Conservation (phyloP, 1,140 invertebrate genomes). For the Calephelis virginiensis region DNA sequence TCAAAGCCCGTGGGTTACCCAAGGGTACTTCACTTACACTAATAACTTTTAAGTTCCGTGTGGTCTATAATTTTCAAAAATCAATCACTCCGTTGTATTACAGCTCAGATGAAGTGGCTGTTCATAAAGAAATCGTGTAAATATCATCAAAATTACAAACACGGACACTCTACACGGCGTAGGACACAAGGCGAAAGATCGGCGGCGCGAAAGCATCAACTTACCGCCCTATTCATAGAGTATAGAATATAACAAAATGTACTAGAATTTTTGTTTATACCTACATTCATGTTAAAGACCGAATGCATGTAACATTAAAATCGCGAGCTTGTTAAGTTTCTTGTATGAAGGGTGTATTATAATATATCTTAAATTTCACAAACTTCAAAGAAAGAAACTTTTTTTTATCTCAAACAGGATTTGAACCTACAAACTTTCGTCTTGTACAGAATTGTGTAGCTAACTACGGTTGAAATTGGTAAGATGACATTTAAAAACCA, state of each 20-base stretch:
- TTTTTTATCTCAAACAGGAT: too few species aligned
- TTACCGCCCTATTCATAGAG: conserved; percentile 61
- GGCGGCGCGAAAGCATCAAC: conserved; percentile 64
- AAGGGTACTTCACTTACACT: conserved; percentile 42
- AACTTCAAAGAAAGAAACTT: too few species aligned
- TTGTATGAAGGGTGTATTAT: too few species aligned
- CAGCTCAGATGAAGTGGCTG: conserved; percentile 51
- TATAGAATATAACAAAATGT: conserved; percentile 24
- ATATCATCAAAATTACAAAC: conserved; percentile 72
- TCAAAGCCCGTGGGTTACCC: conserved; percentile 21
- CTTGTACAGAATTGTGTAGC: too few species aligned
- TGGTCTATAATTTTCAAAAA: conserved; percentile 49
- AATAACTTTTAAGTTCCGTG: conserved; percentile 38
- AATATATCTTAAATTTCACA: too few species aligned
- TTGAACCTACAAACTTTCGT: too few species aligned
- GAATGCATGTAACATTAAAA: too few species aligned
- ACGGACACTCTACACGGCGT: conserved; percentile 70
- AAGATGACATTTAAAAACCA: too few species aligned
- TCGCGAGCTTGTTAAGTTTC: too few species aligned
- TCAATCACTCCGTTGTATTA: conserved; percentile 45
- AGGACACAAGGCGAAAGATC: conserved; percentile 69
- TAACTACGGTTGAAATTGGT: too few species aligned
- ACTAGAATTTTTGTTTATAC: too few species aligned
- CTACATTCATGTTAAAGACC: too few species aligned
- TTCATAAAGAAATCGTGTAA: conserved; percentile 60